Conservation (phyloP, 2,797 vertebrate genomes). For the Gadopsis marmoratus region DNA sequence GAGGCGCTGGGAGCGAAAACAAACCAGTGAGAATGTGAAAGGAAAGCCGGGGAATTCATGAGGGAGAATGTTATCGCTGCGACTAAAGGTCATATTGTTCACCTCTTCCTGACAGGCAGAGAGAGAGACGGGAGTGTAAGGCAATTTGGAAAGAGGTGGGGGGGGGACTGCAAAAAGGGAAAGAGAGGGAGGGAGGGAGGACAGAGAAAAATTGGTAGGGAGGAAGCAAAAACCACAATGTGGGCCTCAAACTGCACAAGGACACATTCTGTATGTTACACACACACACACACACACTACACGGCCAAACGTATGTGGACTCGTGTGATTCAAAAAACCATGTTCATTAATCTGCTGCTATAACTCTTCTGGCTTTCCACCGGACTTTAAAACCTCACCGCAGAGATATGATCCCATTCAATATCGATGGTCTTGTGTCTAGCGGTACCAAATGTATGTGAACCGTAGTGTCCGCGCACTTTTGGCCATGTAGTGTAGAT, state of each 20-base stretch:
- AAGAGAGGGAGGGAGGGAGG: constrained; percentile 52
- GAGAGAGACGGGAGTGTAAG: constrained; percentile 37
- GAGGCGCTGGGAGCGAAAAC: constrained; percentile 66
- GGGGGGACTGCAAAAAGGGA: constrained; percentile 27
- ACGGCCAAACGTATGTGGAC: constrained; percentile 27
- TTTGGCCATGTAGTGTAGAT: too few relatives aligned
- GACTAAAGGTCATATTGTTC: constrained; percentile 85
- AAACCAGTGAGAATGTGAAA: constrained; percentile 74
- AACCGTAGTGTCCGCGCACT: too few relatives aligned
- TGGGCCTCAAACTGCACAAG: constrained; percentile 56
- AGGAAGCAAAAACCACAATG: constrained; percentile 61
- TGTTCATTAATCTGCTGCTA: background rate
- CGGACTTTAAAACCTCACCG: background rate
- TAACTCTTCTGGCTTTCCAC: background rate
- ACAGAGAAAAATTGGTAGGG: constrained; percentile 68
- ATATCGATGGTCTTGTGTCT: too few relatives aligned
- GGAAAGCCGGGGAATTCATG: constrained; percentile 69
- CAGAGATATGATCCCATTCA: background rate
- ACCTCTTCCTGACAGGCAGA: constrained; percentile 80
- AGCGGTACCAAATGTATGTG: too few relatives aligned
- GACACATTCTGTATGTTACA: constrained; percentile 36
- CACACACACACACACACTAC: background rate
- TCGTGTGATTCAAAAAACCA: background rate
- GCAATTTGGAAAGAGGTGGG: constrained; percentile 37
- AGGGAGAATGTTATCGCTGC: constrained; percentile 82